Evolutionary conservation across 2,888 invertebrate genomes (phyloP), one percentile per base, ranked within the genome.

Genomic region (Gibbula magus): DNA sequence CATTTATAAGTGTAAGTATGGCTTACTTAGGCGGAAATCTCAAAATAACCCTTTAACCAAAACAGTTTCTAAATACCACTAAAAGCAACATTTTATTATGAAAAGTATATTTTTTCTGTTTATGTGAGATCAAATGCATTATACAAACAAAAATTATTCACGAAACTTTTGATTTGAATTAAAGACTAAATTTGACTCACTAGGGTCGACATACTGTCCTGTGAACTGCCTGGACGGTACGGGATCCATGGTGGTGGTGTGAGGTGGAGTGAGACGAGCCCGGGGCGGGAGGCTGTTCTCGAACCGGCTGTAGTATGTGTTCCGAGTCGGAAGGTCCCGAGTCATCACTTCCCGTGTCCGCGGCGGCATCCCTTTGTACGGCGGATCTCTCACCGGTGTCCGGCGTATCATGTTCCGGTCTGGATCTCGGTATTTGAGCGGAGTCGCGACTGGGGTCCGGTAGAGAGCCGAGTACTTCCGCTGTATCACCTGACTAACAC

Each of bases 171-270:
- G n/a, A n/a, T n/a, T n/a, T n/a, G n/a, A n/a, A n/a, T n/a, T n/a
- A n/a, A n/a, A n/a, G n/a, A n/a, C n/a, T n/a, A n/a, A 35, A 35
- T 5, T 35, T 35, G 52, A 85, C 89, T 86, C 85, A 89, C 89
- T 84, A 74, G 88, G 86, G 81, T 88, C 89, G 20, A 89, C 82
- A 70, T 89, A 89, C 67, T 82, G 85, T 51, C 89, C 89, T 0
- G 86, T 85, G 79, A 89, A 89, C 54, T 86, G 84, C 67, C 88
- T 81, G 45, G 70, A 80, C 1, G 82, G 82, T 10, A 75, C 76
- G 22, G 78, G 75, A 0, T 78, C 78, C 22, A 82, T 80, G 16
- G 78, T 78, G 66, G 73, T 73, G 32, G 29, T 67, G 51, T 67
- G 32, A 3, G 80, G 54, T 0, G 82, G 82, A 51, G 78, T 82